A percentile compares a stretch with the other conserved stretches of the same genome.
These are phyloP conservation scores for Brienomyrus longianalis DNA, from an alignment of 2,113 vertebrate genomes.

Conservation along the genomic window DNA sequence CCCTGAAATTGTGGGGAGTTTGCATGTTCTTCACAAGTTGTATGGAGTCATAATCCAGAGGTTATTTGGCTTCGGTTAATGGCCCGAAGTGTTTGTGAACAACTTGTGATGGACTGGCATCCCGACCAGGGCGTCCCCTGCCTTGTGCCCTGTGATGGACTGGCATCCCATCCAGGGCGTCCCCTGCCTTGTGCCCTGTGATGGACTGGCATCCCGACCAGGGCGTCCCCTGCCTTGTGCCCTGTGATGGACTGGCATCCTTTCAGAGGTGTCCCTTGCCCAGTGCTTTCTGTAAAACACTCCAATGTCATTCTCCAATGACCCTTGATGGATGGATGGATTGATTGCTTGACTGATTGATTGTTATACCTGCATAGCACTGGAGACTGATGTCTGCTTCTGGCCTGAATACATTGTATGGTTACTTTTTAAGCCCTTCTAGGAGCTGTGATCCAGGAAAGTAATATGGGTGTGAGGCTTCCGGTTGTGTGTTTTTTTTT, in stretches of 20 bases:
- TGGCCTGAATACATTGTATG: neutral
- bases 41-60: neutral
- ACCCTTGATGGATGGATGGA: neutral
- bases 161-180: neutral
- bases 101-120: neutral
- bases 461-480: neutral
- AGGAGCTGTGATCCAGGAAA: neutral
- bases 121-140: neutral
- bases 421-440: neutral
- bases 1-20: neutral
- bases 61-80: neutral
- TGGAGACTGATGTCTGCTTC: neutral
- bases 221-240: no score
- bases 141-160: neutral
- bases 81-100: neutral
- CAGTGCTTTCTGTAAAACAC: neutral
- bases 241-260: no score
- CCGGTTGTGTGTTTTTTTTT: neutral
- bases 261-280: neutral
- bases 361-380: neutral
- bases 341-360: neutral
- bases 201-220: no score
- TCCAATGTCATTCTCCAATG: neutral
- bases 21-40: neutral
- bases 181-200: neutral